Conservation (phyloP, 2,113 vertebrate species). For the Ascaphus truei region DNA sequence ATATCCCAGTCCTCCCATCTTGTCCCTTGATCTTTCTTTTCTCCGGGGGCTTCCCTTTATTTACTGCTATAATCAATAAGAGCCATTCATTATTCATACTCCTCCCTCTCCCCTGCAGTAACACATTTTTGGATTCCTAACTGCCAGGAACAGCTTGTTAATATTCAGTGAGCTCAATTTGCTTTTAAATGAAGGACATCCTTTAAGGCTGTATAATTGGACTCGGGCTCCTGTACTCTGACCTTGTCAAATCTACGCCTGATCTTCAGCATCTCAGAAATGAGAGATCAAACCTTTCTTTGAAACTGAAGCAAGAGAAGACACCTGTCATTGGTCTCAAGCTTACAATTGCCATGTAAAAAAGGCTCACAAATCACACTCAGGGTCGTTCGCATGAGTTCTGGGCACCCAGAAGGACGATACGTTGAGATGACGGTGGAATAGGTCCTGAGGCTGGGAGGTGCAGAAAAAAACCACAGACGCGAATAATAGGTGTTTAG, state of each 20-base stretch:
- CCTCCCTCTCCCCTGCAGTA: background rate
- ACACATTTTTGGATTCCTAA: constrained; percentile 22
- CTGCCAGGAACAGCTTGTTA: constrained; percentile 37
- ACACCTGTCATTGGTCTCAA: constrained; percentile 47
- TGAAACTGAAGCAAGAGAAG: constrained; percentile 36
- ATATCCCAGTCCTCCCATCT: background rate
- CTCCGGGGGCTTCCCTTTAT: background rate
- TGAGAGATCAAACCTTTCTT: constrained; percentile 35
- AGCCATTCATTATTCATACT: constrained; percentile 32
- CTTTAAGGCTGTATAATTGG: constrained; percentile 51
- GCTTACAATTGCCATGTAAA: constrained; percentile 21
- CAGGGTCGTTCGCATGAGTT: constrained; percentile 31
- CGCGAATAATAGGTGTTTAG: constrained; percentile 45
- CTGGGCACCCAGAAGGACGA: constrained; percentile 43
- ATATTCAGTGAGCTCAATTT: constrained; percentile 42
- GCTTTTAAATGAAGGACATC: background rate
- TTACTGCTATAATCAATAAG: constrained; percentile 24
- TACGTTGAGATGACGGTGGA: constrained; percentile 47
- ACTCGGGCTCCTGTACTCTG: background rate
- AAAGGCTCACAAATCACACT: constrained; percentile 34
- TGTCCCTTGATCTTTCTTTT: constrained; percentile 27
- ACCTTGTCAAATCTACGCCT: constrained; percentile 41
- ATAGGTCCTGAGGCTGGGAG: constrained; percentile 45
- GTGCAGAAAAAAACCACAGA: constrained; percentile 47
- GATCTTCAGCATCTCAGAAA: background rate